Conservation (phyloP, 2,888 invertebrate genomes). For the Drosophila tripunctata region DNA sequence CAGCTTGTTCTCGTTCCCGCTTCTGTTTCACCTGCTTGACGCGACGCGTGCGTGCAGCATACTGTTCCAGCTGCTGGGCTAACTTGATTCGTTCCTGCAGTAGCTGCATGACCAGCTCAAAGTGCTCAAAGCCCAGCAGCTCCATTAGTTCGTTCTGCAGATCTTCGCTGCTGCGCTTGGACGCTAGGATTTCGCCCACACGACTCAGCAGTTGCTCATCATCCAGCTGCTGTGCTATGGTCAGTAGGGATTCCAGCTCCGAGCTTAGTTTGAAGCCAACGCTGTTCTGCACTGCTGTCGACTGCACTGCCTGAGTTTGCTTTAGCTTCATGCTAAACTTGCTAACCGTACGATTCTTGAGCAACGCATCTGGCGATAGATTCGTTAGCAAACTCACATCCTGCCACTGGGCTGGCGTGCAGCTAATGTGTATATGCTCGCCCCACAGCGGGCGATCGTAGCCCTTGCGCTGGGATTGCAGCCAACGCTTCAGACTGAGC, state of each 20-base stretch:
- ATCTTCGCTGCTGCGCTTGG: slow-evolving; percentile 87
- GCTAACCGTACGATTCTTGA: slow-evolving; percentile 53
- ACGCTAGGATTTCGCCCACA: slow-evolving; percentile 86
- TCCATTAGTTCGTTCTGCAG: slow-evolving; percentile 94
- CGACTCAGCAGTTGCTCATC: slow-evolving; percentile 64
- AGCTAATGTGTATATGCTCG: slow-evolving; percentile 58
- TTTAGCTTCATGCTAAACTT: slow-evolving; percentile 76
- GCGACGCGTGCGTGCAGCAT: slow-evolving; percentile 71
- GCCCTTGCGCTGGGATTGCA: slow-evolving; percentile 44
- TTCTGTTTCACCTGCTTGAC: slow-evolving; percentile 72
- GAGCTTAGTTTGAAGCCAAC: slow-evolving; percentile 52
- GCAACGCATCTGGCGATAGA: slow-evolving; percentile 66
- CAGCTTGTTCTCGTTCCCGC: slow-evolving; percentile 44
- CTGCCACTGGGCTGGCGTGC: slow-evolving; percentile 35
- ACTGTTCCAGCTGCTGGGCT: slow-evolving; percentile 79
- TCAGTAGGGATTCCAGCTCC: slow-evolving; percentile 65
- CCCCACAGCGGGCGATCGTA: slow-evolving; percentile 68
- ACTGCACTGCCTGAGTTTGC: slow-evolving; percentile 4
- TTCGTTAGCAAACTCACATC: slow-evolving; percentile 65
- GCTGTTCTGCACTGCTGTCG: neutral
- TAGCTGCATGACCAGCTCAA: slow-evolving; percentile 89
- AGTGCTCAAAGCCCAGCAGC: slow-evolving; percentile 92
- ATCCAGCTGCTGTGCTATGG: slow-evolving; percentile 72
- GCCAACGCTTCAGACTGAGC: slow-evolving; percentile 85
- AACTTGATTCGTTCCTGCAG: slow-evolving; percentile 88